Evolutionary conservation across 2,888 invertebrate genomes (phyloP).

Genomic region (Desoria tigrina): DNA sequence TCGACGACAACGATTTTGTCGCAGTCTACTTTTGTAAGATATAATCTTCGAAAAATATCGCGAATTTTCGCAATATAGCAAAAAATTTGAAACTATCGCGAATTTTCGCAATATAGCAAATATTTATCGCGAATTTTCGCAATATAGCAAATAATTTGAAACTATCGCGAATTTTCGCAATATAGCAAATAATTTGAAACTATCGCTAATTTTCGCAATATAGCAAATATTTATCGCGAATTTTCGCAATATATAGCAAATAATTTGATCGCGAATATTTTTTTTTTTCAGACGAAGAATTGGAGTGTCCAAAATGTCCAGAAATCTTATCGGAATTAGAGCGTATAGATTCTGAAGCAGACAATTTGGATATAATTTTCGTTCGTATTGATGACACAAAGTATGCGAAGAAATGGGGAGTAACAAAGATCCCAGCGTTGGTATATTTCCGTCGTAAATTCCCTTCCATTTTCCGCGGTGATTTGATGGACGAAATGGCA

Average conservation of each 20-base stretch:
- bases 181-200: constrained; percentile 1
- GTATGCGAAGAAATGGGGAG: constrained; percentile 91
- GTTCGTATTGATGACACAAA: constrained; percentile 90
- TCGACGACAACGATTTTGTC: constrained; percentile 92
- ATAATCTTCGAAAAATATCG: too few relatives aligned
- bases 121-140: too few relatives aligned
- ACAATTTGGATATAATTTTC: constrained; percentile 89
- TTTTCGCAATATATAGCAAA: neutral
- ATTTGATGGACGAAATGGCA: constrained; percentile 39
- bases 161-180: constrained; percentile 14
- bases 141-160: neutral
- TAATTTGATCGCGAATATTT: constrained; percentile 20
- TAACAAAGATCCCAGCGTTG: constrained; percentile 77
- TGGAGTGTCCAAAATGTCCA: constrained; percentile 72
- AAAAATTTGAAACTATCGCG: constrained; percentile 9
- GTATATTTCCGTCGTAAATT: constrained; percentile 89
- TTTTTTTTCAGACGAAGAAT: constrained; percentile 70
- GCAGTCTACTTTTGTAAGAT: constrained; percentile 87
- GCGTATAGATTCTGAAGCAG: constrained; percentile 86
- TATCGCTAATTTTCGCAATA: too few relatives aligned
- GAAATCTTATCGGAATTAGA: constrained; percentile 83
- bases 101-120: too few relatives aligned
- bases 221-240: constrained; percentile 6
- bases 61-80: neutral
- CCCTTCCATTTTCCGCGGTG: constrained; percentile 89